Conservation (phyloP, 2,888 invertebrate species). For the Willowsia nigromaculata region DNA sequence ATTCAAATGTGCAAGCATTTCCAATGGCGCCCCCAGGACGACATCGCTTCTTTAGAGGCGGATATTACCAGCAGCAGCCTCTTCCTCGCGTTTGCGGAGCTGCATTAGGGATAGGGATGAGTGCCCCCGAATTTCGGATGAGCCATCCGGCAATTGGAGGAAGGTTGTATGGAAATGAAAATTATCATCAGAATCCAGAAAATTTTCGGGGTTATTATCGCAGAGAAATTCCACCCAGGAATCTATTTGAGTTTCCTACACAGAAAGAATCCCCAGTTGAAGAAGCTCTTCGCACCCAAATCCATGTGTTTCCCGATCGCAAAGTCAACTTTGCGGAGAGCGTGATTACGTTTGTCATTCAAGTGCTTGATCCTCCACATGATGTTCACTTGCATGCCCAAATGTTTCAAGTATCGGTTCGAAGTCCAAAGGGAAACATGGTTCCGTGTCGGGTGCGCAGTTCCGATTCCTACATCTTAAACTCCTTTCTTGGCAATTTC, state of each 20-base stretch:
- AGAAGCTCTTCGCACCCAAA: neutral
- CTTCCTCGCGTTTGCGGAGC: too few relatives aligned
- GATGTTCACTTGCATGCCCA: neutral
- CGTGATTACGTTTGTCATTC: neutral
- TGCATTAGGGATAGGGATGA: too few relatives aligned
- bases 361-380: neutral
- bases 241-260: neutral
- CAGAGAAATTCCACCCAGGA: neutral
- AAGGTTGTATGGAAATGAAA: too few relatives aligned
- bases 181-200: neutral
- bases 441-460: neutral
- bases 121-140: too few relatives aligned
- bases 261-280: neutral
- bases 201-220: neutral
- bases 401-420: conserved; percentile 2
- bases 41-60: too few relatives aligned
- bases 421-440: neutral
- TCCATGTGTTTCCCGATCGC: neutral
- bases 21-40: too few relatives aligned
- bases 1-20: too few relatives aligned
- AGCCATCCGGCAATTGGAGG: too few relatives aligned
- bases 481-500: conserved; percentile 7
- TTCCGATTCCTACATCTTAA: neutral
- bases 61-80: too few relatives aligned
- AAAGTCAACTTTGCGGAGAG: neutral